Evolutionary conservation across 2,113 vertebrate genomes (phyloP).

Genomic region (Indicator maculatus): DNA sequence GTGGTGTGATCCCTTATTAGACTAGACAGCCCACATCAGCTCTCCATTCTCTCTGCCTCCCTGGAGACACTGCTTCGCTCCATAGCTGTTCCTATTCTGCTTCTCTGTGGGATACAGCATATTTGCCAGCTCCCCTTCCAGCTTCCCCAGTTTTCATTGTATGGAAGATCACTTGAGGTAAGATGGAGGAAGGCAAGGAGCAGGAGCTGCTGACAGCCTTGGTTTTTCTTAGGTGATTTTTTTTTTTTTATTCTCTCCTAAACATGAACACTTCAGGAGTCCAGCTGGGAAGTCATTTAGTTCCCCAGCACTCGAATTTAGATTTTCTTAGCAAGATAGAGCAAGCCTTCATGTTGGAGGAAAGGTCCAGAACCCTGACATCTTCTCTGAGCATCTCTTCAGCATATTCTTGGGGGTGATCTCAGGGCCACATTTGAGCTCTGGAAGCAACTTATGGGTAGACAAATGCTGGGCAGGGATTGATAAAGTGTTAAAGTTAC

Average conservation of each 20-base stretch:
- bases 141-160: not conserved
- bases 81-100: conserved; percentile 58
- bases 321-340: not conserved
- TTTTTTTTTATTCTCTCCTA: not conserved
- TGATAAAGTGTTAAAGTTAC: not conserved
- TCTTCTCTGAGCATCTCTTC: not conserved
- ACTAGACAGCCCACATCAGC: conserved; percentile 81
- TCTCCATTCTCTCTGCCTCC: conserved; percentile 57
- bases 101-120: conserved; percentile 47
- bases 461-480: not conserved
- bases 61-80: conserved; percentile 41
- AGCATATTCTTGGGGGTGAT: not conserved
- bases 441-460: not conserved
- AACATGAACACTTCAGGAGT: not conserved
- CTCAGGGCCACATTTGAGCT: not conserved
- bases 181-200: not conserved
- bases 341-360: not conserved
- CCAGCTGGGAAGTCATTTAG: not conserved
- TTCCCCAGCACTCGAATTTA: not conserved
- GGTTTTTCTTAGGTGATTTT: not conserved
- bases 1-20: conserved; percentile 83
- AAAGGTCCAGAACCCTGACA: not conserved
- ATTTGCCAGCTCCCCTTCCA: conserved; percentile 28
- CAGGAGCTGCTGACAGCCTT: not conserved
- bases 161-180: not conserved